phyloP scores from a whole-genome alignment of 2,888 invertebrate genomes.

The Dromius quadrimaculatus region DNA sequence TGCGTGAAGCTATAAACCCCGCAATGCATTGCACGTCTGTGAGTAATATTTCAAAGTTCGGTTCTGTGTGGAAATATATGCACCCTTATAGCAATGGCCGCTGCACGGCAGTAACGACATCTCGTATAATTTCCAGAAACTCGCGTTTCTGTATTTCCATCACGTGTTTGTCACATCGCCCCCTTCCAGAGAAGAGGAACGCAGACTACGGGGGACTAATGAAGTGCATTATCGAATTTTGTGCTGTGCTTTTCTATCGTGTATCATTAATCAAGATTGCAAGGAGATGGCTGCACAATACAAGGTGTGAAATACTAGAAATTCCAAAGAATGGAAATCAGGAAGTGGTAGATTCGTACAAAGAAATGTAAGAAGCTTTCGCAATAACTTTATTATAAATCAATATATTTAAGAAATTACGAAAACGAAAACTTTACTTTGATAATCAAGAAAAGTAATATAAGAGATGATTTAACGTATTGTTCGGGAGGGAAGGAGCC shows the following conservation, averaged over 20 bases:
- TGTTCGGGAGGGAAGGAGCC: conserved; percentile 21
- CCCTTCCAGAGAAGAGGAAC: neutral
- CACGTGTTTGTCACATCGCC: conserved; percentile 45
- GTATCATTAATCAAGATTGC: conserved; percentile 31
- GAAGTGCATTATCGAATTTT: conserved; percentile 47
- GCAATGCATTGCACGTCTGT: conserved; percentile 28
- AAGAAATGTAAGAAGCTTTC: too few species aligned
- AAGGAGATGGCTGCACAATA: neutral
- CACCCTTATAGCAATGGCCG: conserved; percentile 32
- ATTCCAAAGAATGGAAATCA: neutral
- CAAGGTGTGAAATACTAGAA: conserved; percentile 28
- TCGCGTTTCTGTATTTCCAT: conserved; percentile 43
- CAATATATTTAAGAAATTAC: too few species aligned
- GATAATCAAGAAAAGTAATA: conserved; percentile 30
- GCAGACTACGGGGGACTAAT: conserved; percentile 25
- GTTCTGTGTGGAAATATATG: conserved; percentile 34
- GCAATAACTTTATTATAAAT: too few species aligned
- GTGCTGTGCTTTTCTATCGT: conserved; percentile 27
- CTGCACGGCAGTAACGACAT: conserved; percentile 27
- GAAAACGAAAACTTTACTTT: too few species aligned
- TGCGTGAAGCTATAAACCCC: conserved; percentile 10
- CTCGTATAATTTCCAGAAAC: conserved; percentile 32
- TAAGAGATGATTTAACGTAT: conserved; percentile 43
- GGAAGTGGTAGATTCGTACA: too few species aligned
- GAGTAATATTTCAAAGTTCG: conserved; percentile 47